Conservation (phyloP, 2,797 vertebrate genomes). For the Anguilla megastoma region DNA sequence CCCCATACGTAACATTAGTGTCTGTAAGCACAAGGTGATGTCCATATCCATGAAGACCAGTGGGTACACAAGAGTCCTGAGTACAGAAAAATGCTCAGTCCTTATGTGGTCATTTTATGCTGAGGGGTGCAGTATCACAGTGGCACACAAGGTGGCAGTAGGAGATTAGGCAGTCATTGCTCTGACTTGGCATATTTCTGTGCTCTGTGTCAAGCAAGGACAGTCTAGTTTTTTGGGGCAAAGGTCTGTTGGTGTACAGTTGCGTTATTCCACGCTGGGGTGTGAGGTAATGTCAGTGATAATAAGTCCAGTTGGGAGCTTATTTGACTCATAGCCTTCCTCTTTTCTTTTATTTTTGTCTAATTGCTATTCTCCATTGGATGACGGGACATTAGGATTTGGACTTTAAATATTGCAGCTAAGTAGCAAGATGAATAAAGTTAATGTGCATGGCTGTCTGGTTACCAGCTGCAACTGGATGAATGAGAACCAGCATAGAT, state of each 20-base stretch:
- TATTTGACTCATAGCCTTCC: background rate
- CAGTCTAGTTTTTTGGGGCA: background rate
- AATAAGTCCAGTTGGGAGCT: background rate
- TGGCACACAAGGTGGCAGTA: constrained; percentile 2
- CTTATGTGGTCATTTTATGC: background rate
- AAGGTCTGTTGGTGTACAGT: background rate
- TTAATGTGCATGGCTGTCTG: background rate
- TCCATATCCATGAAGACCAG: background rate
- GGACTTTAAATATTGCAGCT: background rate
- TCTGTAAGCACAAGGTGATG: background rate
- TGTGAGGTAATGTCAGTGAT: background rate
- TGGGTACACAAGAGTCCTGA: background rate
- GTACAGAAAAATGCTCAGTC: background rate
- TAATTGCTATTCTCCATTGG: background rate
- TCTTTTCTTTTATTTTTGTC: background rate
- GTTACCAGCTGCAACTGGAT: background rate
- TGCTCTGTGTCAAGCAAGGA: background rate
- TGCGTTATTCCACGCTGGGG: background rate
- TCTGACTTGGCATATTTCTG: background rate
- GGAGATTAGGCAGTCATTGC: background rate
- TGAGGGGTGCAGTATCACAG: background rate
- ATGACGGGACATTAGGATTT: background rate
- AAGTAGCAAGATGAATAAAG: background rate
- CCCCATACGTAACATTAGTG: background rate
- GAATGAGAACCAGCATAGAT: background rate